Conservation (phyloP, 2,113 vertebrate genomes). For the Centropus unirufus region DNA sequence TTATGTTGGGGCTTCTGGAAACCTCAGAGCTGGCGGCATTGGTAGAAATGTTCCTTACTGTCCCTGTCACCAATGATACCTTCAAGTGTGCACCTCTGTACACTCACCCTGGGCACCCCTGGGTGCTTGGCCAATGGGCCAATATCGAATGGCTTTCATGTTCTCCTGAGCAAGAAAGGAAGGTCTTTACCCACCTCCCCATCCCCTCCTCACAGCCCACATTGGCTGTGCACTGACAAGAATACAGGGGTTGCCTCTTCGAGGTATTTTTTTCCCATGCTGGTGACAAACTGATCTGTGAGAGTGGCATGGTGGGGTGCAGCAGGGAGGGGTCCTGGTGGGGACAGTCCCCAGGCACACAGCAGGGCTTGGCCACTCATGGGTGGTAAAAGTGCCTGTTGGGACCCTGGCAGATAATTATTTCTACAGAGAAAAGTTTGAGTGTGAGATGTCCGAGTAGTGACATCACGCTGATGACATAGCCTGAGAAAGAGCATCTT, state of each 20-base stretch:
- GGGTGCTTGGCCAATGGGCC: not conserved
- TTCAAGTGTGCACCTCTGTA: not conserved
- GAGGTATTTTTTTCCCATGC: not conserved
- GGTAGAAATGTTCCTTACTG: not conserved
- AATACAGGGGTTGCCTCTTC: not conserved
- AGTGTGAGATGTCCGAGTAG: not conserved
- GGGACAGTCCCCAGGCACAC: not conserved
- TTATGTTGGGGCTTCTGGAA: not conserved
- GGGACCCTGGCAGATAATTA: not conserved
- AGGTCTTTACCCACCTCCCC: not conserved
- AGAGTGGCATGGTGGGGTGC: rapidly evolving
- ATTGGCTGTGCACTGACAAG: rapidly evolving
- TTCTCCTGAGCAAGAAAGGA: not conserved
- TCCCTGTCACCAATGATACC: not conserved
- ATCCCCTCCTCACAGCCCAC: too few species aligned
- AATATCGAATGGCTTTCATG: too few species aligned
- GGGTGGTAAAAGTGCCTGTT: rapidly evolving
- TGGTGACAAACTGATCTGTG: not conserved
- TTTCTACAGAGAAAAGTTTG: not conserved
- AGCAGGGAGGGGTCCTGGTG: not conserved
- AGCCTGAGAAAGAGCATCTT: not conserved
- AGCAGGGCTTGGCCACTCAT: rapidly evolving
- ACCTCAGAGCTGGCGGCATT: not conserved
- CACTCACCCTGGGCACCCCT: too few species aligned
- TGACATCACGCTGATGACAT: not conserved